A percentile compares a stretch with the other conserved stretches of the same genome.
These are phyloP conservation scores for Pocillopora verrucosa DNA, from an alignment of 64 coral and sea anemone genomes.

Conservation along the genomic window DNA sequence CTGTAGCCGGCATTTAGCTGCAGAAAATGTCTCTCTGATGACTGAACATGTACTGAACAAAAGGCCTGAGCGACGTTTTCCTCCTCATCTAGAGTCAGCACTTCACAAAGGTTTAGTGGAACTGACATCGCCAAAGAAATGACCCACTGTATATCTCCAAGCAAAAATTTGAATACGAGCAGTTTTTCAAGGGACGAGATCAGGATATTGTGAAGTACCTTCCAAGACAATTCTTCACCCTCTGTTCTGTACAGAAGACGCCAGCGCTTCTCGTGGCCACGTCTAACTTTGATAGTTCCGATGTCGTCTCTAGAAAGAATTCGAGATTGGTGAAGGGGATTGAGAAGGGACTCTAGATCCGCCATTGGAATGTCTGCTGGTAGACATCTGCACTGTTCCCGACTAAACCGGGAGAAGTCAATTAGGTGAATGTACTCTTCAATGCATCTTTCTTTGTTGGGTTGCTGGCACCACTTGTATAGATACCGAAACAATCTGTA, in stretches of 20 bases:
- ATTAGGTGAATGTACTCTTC: constrained; percentile 32
- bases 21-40: constrained; percentile 26
- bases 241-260: constrained; percentile 43
- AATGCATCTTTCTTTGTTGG: constrained; percentile 37
- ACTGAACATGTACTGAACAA: constrained; percentile 40
- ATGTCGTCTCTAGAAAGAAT: constrained; percentile 75
- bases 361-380: constrained; percentile 35
- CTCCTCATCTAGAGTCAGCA: constrained; percentile 48
- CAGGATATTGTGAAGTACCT: constrained; percentile 61
- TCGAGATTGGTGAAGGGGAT: constrained; percentile 60
- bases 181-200: constrained; percentile 56
- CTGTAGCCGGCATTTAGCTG: constrained; percentile 54
- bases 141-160: constrained; percentile 71
- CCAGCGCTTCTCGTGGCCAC: constrained; percentile 22
- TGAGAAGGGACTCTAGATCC: constrained; percentile 36
- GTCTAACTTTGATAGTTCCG: constrained; percentile 28
- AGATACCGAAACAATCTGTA: constrained; percentile 72
- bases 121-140: constrained; percentile 52
- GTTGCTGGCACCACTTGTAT: constrained; percentile 70
- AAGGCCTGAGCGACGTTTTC: constrained; percentile 27
- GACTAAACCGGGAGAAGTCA: constrained; percentile 64
- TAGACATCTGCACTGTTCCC: constrained; percentile 36
- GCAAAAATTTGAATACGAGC: constrained; percentile 59
- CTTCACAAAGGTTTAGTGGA: constrained; percentile 29
- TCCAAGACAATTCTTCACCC: constrained; percentile 56